phyloP scores from a whole-genome alignment of 2,797 vertebrate species.

The Etheostoma nigrum region DNA sequence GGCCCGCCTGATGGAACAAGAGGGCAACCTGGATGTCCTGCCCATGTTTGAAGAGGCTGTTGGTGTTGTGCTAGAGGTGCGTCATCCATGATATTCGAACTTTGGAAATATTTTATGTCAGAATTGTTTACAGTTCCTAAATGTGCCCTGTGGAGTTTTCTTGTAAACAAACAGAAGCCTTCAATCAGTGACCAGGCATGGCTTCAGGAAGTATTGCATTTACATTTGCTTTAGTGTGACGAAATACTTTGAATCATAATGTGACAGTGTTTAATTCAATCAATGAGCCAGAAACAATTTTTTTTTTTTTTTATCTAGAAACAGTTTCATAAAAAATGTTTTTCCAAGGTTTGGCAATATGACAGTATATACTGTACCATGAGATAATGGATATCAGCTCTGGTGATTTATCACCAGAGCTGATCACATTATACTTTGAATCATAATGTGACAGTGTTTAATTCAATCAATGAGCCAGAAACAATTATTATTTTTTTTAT shows the following conservation, averaged over 20 bases:
- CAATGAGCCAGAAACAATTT: not conserved
- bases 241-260: not conserved
- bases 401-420: too few species aligned
- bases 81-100: not conserved
- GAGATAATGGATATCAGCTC: too few species aligned
- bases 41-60: conserved; percentile 89
- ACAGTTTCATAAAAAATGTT: not conserved
- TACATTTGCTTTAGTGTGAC: not conserved
- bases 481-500: not conserved
- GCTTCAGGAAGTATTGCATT: not conserved
- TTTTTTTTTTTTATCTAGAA: not conserved
- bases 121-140: not conserved
- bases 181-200: not conserved
- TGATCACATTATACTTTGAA: not conserved
- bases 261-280: not conserved
- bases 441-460: not conserved
- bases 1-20: conserved; percentile 86
- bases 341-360: too few species aligned
- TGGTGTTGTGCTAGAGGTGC: conserved; percentile 85
- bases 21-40: conserved; percentile 84
- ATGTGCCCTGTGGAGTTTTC: too few species aligned
- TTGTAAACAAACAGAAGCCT: not conserved
- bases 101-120: not conserved
- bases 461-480: not conserved
- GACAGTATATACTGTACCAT: too few species aligned